Percentiles rank a stretch among this genome's conserved stretches.
These are phyloP conservation scores for Drepana arcuata DNA, from an alignment of 1,140 invertebrate species.

Conservation along the genomic window DNA sequence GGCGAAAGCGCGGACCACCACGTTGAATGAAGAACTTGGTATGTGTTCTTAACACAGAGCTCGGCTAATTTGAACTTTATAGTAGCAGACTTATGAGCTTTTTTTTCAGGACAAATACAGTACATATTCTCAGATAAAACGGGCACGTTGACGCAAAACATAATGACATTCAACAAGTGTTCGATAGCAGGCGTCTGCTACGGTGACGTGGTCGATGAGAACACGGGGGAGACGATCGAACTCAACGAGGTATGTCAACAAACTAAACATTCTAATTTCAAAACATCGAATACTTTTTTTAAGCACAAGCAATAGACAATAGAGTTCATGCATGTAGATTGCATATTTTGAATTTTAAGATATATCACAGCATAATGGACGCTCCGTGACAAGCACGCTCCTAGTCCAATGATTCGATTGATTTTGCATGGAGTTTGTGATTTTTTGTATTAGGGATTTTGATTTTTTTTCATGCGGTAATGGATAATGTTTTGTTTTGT, in stretches of 20 bases:
- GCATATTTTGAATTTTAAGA: too few species aligned
- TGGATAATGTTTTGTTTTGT: too few species aligned
- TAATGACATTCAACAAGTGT: slow-evolving; percentile 99
- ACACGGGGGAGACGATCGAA: slow-evolving; percentile 90
- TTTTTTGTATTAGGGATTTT: too few species aligned
- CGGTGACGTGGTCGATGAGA: slow-evolving; percentile 92
- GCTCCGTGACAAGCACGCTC: too few species aligned
- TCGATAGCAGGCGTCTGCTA: slow-evolving; percentile 94
- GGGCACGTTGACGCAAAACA: slow-evolving; percentile 98
- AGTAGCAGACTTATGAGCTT: slow-evolving; percentile 1
- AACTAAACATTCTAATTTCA: too few species aligned
- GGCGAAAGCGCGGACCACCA: slow-evolving; percentile 97
- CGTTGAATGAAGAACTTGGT: slow-evolving; percentile 98
- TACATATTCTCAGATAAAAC: slow-evolving; percentile 99
- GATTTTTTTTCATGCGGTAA: too few species aligned
- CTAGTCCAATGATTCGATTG: too few species aligned
- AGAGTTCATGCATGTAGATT: too few species aligned
- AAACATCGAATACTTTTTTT: too few species aligned
- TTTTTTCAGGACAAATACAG: slow-evolving; percentile 88
- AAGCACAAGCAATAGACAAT: too few species aligned
- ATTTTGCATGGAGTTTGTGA: too few species aligned
- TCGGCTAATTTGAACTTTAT: neutral
- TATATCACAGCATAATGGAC: too few species aligned
- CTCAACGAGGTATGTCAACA: slow-evolving; percentile 81
- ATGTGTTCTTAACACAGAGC: slow-evolving; percentile 8